Percentiles rank a stretch among this genome's conserved stretches.
phyloP scores from a whole-genome alignment of 2,888 invertebrate genomes.

The Lordiphosa fenestrarum region DNA sequence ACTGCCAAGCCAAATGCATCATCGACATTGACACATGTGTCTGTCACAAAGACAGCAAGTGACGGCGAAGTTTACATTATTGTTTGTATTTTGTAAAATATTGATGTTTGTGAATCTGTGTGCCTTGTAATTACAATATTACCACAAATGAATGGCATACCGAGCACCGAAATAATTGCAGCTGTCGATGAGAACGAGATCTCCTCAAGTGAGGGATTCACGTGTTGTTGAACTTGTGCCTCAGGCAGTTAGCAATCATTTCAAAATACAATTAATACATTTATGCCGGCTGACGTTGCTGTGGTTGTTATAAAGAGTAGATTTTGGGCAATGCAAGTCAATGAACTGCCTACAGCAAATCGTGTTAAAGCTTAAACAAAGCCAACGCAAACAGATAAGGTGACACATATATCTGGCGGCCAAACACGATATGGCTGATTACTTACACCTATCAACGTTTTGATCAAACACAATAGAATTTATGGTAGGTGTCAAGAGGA shows the following conservation, averaged over 20 bases:
- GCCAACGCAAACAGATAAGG: neutral
- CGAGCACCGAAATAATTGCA: constrained; percentile 49
- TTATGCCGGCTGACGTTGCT: constrained; percentile 1
- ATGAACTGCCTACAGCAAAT: neutral
- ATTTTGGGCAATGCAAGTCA: constrained; percentile 3
- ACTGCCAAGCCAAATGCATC: too few relatives aligned
- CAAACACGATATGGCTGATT: neutral
- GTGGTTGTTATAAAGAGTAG: neutral
- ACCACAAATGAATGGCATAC: constrained; percentile 34
- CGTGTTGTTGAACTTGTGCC: constrained; percentile 6
- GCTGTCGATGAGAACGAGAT: constrained; percentile 7
- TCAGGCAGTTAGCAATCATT: neutral
- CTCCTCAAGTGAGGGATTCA: constrained; percentile 5
- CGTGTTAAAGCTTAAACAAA: neutral
- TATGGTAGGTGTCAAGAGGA: neutral
- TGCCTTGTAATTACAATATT: constrained; percentile 29
- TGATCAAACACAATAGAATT: neutral
- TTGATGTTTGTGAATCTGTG: constrained; percentile 22
- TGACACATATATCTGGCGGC: neutral
- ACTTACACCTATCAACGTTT: too few relatives aligned
- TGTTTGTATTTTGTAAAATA: constrained; percentile 4
- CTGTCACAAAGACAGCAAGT: too few relatives aligned
- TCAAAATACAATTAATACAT: neutral
- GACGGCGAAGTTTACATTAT: neutral
- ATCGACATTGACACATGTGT: too few relatives aligned